Percentiles rank a stretch among this genome's conserved stretches.
Evolutionary conservation across 2,113 vertebrate species (phyloP).

Genomic region (Noturus placidus): DNA sequence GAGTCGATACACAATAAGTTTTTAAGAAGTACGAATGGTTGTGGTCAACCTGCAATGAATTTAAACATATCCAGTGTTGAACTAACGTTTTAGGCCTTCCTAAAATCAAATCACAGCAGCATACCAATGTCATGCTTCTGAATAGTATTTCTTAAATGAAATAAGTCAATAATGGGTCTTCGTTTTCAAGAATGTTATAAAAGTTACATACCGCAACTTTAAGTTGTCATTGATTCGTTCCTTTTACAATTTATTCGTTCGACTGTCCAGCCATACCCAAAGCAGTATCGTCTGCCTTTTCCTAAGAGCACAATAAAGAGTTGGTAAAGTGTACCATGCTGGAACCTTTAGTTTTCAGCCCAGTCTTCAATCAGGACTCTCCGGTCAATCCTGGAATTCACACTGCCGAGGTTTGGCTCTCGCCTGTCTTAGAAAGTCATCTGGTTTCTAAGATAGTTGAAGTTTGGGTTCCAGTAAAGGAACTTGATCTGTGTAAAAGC

Average conservation of each 20-base stretch:
- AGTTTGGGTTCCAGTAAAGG: not conserved
- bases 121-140: not conserved
- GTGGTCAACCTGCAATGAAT: not conserved
- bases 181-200: not conserved
- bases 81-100: not conserved
- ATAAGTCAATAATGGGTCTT: not conserved
- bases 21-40: not conserved
- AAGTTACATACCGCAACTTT: not conserved
- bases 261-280: not conserved
- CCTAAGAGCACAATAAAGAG: not conserved
- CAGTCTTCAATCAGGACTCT: not conserved
- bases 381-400: not conserved
- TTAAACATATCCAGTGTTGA: not conserved
- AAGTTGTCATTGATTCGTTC: not conserved
- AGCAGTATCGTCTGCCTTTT: not conserved
- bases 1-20: not conserved
- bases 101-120: not conserved
- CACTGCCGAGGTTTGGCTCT: not conserved
- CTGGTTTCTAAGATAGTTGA: not conserved
- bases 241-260: not conserved
- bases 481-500: not conserved
- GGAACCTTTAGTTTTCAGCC: not conserved
- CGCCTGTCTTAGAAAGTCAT: not conserved
- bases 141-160: not conserved
- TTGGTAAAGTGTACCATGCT: not conserved